These are phyloP conservation scores for Dipodomys ordii DNA, from an alignment of 2,113 vertebrate genomes.

Conservation along the genomic window DNA sequence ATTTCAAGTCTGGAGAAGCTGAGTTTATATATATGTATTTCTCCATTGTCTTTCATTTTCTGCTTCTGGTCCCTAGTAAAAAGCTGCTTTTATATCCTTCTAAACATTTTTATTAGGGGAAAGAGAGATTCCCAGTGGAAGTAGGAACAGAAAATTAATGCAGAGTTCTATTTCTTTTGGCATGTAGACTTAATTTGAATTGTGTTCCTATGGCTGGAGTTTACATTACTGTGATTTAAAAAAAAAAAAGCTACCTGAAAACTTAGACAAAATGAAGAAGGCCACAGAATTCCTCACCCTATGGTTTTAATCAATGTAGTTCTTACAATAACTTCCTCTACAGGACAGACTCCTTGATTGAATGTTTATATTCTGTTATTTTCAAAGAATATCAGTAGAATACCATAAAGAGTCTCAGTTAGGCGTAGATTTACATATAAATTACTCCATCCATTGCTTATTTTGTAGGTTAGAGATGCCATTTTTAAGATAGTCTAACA, in stretches of 20 bases:
- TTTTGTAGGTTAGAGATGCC: background rate
- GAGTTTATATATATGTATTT: constrained; percentile 70
- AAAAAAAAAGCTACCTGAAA: constrained; percentile 4
- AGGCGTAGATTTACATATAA: background rate
- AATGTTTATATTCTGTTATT: constrained; percentile 14
- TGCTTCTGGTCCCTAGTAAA: constrained; percentile 73
- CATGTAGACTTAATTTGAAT: constrained; percentile 60
- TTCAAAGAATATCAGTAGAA: background rate
- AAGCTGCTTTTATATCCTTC: constrained; percentile 75
- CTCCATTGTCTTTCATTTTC: constrained; percentile 75
- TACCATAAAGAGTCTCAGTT: background rate
- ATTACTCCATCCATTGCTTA: background rate
- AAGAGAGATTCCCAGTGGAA: constrained; percentile 65
- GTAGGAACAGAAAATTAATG: constrained; percentile 68
- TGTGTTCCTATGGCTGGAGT: constrained; percentile 27
- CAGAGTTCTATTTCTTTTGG: constrained; percentile 75
- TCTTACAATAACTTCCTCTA: background rate
- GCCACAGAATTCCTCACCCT: background rate
- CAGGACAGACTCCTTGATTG: background rate
- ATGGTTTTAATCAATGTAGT: constrained; percentile 42
- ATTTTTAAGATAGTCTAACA: constrained; percentile 1
- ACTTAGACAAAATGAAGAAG: background rate
- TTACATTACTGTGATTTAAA: constrained; percentile 38
- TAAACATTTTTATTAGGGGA: constrained; percentile 69
- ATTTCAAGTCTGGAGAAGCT: constrained; percentile 82